Evolutionary conservation across 2,113 vertebrate genomes (phyloP).

Genomic region (Sisor rabdophorus): DNA sequence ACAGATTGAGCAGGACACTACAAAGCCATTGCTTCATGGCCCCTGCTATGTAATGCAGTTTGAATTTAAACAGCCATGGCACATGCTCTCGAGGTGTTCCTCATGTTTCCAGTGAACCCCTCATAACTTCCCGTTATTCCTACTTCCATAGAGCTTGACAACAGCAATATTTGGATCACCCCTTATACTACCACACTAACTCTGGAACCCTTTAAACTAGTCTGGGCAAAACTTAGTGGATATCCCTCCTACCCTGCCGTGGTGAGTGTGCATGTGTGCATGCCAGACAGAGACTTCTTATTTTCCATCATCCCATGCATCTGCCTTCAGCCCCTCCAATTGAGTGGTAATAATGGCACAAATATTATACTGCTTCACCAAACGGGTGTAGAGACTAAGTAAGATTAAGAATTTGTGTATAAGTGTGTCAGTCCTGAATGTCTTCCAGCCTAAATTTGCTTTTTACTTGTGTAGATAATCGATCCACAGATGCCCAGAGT

Average conservation of each 20-base stretch:
- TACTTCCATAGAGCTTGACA: conserved; percentile 78
- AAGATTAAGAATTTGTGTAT: conserved; percentile 50
- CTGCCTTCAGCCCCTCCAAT: conserved; percentile 60
- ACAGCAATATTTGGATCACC: conserved; percentile 90
- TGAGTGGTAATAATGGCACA: conserved; percentile 57
- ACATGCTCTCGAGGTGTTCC: conserved; percentile 51
- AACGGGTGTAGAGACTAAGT: conserved; percentile 38
- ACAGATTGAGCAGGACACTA: not conserved
- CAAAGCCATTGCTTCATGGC: conserved; percentile 10
- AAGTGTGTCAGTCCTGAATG: conserved; percentile 36
- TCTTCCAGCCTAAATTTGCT: conserved; percentile 30
- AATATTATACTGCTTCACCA: conserved; percentile 38
- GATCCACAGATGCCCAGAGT: conserved; percentile 81
- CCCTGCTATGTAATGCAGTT: conserved; percentile 34
- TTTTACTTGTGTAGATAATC: conserved; percentile 74
- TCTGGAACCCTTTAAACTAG: conserved; percentile 93
- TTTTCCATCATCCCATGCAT: conserved; percentile 54
- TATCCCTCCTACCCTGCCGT: conserved; percentile 94
- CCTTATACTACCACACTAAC: conserved; percentile 82
- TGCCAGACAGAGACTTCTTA: conserved; percentile 50
- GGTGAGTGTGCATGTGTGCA: conserved; percentile 78
- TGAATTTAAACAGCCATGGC: conserved; percentile 44
- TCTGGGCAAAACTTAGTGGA: conserved; percentile 98
- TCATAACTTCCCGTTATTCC: conserved; percentile 72
- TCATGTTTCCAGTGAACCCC: conserved; percentile 61